A percentile compares a stretch with the other conserved stretches of the same genome.
These are phyloP conservation scores for Cranoglanis bouderius DNA, from an alignment of 2,113 vertebrate genomes.

Conservation along the genomic window DNA sequence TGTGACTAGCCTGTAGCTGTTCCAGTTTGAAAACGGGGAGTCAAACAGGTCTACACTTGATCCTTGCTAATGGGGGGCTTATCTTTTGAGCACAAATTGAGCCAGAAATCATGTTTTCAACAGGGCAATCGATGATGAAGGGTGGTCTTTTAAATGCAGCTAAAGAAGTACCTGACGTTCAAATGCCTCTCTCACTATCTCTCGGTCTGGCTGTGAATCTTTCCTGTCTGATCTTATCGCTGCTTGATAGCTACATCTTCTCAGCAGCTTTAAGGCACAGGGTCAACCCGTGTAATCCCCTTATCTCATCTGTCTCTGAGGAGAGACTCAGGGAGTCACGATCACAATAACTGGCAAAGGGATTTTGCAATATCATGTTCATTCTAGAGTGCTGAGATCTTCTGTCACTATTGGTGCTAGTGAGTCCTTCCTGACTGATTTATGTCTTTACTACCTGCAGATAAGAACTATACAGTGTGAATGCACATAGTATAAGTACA, in stretches of 20 bases:
- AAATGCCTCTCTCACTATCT: neutral
- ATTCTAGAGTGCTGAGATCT: neutral
- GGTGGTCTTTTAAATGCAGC: constrained; percentile 12
- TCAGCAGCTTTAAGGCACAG: constrained; percentile 37
- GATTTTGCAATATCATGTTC: constrained; percentile 2
- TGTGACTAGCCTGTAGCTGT: neutral
- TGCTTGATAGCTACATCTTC: constrained; percentile 46
- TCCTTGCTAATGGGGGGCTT: constrained; percentile 16
- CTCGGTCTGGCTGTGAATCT: constrained; percentile 15
- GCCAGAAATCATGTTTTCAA: neutral
- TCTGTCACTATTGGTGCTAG: neutral
- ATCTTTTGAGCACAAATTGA: constrained; percentile 9
- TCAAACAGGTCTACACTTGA: neutral
- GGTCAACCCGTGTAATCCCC: constrained; percentile 50
- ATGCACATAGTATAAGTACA: neutral
- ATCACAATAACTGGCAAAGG: neutral
- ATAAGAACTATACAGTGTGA: neutral
- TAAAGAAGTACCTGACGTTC: constrained; percentile 15
- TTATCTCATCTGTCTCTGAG: constrained; percentile 48
- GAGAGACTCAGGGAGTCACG: constrained; percentile 14
- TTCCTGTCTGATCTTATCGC: constrained; percentile 51
- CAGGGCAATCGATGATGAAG: neutral
- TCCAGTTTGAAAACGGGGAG: neutral
- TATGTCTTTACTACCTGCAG: constrained; percentile 8
- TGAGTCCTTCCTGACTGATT: constrained; percentile 10